Evolutionary conservation across 2,113 vertebrate genomes (phyloP), one percentile per base, ranked within the genome.

Genomic region (Symphodus melops): DNA sequence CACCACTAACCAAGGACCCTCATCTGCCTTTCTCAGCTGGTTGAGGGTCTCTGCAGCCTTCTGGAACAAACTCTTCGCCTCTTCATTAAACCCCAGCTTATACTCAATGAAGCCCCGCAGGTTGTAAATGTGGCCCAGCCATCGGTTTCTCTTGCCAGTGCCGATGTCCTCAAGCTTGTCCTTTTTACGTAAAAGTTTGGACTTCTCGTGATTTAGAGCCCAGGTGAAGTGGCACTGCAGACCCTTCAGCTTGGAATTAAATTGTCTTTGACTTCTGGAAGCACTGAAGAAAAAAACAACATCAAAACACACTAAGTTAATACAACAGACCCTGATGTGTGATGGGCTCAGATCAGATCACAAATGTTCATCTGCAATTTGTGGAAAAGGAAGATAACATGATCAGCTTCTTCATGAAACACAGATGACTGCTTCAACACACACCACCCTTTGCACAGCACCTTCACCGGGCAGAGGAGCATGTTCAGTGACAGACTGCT

Each of bases 121-220:
- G 76, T 93, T 91, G 76, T 87, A 89, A 2, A 85, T 89, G 72
- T 93, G 89, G 21, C 88, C 91, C 85, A 82, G 68, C 91, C 91
- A 92, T 37, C 20, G 62, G 55, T 81, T 63, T 4, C 85, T 83
- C 44, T 72, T 73, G 2, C 81, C 51, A 0, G 74, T 48, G 36
- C 79, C 73, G 0, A 92, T 86, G 79, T 91, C 91, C 68, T 79
- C 53, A 60, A 92, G 68, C 3, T 62, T 9, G 19, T 91, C 80
- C 63, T 56, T 66, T 19, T 86, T 14, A 11, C 1, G 1, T 9
- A 79, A 2, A 8, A 85, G 75, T 42, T 16, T 64, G 20, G 68
- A 63, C 28, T 36, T 52, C 53, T 20, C 59, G 13, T 3, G 0
- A 0, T 75, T 17, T 41, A 91, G 65, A 9, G 66, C 68, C 89